phyloP scores from a whole-genome alignment of 2,113 vertebrate species.

The Calypte anna region DNA sequence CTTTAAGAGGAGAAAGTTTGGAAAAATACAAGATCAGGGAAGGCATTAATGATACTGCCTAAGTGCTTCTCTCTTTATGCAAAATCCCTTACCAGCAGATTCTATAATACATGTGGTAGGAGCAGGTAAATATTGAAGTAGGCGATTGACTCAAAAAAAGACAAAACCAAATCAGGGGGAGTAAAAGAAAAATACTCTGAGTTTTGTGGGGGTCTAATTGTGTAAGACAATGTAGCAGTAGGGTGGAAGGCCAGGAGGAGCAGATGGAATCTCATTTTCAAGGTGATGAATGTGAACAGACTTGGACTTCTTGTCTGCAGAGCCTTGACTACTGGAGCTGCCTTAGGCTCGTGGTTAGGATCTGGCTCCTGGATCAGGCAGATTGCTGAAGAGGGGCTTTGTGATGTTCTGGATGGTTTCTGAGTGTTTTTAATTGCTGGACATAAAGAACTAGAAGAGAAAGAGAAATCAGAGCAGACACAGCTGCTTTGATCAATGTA shows the following conservation, averaged over 20 bases:
- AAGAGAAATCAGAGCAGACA: not conserved
- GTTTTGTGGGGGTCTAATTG: not conserved
- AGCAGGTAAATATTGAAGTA: not conserved
- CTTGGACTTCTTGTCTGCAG: not conserved
- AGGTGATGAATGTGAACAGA: not conserved
- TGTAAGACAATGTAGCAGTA: not conserved
- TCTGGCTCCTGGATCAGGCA: not conserved
- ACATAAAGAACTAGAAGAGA: not conserved
- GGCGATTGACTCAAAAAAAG: not conserved
- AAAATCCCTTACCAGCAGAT: not conserved
- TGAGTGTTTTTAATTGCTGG: not conserved
- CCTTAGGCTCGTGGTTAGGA: not conserved
- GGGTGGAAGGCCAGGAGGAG: not conserved
- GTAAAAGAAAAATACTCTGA: not conserved
- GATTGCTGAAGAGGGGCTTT: not conserved
- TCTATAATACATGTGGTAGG: not conserved
- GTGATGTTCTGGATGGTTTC: not conserved
- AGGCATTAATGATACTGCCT: not conserved
- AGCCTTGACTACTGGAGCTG: not conserved
- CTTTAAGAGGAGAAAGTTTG: not conserved
- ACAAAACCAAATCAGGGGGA: fast-evolving
- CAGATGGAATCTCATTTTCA: not conserved
- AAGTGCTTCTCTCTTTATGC: not conserved
- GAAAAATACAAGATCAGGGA: not conserved
- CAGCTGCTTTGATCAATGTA: not conserved